These are phyloP conservation scores for Drosophila rubida DNA, from an alignment of 2,888 invertebrate species.

Conservation along the genomic window DNA sequence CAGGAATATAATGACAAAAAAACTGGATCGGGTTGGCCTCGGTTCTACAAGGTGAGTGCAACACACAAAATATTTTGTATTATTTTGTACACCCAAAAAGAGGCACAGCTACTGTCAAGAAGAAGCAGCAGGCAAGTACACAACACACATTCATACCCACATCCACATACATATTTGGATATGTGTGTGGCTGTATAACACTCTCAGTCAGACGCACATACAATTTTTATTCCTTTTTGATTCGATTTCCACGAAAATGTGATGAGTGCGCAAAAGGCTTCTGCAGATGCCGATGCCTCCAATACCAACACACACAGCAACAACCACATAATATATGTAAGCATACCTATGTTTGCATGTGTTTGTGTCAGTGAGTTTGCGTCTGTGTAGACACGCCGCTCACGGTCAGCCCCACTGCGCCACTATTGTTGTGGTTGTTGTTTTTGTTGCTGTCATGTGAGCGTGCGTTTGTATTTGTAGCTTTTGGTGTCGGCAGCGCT, in stretches of 20 bases:
- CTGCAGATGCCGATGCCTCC: constrained; percentile 68
- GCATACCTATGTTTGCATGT: constrained; percentile 21
- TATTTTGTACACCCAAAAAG: constrained; percentile 31
- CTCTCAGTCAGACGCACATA: constrained; percentile 21
- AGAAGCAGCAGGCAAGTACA: constrained; percentile 25
- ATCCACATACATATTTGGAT: constrained; percentile 15
- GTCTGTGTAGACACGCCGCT: constrained; percentile 53
- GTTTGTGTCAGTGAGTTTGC: constrained; percentile 27
- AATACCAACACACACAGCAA: constrained; percentile 43
- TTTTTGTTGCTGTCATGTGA: constrained; percentile 55
- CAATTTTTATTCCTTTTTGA: constrained; percentile 72
- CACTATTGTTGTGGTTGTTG: constrained; percentile 46
- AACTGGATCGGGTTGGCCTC: constrained; percentile 54
- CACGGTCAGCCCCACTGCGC: constrained; percentile 66
- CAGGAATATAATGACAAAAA: constrained; percentile 67
- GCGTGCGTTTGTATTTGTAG: constrained; percentile 57
- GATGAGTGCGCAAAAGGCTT: constrained; percentile 82
- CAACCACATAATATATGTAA: constrained; percentile 13
- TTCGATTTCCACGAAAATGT: constrained; percentile 83
- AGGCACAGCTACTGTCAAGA: constrained; percentile 33
- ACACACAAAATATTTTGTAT: constrained; percentile 18
- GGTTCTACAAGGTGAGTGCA: constrained; percentile 60
- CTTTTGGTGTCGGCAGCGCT: constrained; percentile 57
- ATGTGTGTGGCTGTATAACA: constrained; percentile 10
- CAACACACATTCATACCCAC: constrained; percentile 5